These are phyloP conservation scores for Axinella damicornis DNA, from an alignment of 37 sponge, comb jelly and placozoan species.

Conservation along the genomic window DNA sequence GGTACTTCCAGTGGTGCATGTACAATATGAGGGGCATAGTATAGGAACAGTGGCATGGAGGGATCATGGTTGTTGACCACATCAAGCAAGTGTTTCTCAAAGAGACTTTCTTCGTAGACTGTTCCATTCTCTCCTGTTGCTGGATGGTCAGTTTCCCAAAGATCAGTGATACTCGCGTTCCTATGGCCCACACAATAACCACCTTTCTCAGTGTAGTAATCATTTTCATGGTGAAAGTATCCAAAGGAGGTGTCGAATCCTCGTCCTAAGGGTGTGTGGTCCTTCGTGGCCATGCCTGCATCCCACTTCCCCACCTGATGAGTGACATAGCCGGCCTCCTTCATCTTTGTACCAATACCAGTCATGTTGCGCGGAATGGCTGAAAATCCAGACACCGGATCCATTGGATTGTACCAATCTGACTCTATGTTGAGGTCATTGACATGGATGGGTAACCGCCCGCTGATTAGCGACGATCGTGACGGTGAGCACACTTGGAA, in stretches of 20 bases:
- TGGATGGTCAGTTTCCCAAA: conserved; percentile 56
- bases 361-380: conserved; percentile 55
- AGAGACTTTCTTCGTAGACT: conserved; percentile 50
- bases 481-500: conserved; percentile 57
- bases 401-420: conserved; percentile 33
- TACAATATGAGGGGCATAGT: conserved; percentile 48
- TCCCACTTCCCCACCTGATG: conserved; percentile 71
- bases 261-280: conserved; percentile 32
- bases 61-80: conserved; percentile 54
- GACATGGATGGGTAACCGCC: conserved; percentile 62
- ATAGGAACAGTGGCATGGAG: conserved; percentile 57
- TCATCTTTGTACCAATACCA: conserved; percentile 45
- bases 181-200: not conserved
- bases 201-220: conserved; percentile 44
- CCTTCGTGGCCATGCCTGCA: conserved; percentile 42
- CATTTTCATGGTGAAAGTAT: conserved; percentile 66
- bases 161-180: conserved; percentile 4
- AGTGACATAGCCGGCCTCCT: conserved; percentile 44
- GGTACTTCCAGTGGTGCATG: conserved; percentile 60
- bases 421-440: conserved; percentile 29
- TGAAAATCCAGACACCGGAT: conserved; percentile 35
- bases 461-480: conserved; percentile 50
- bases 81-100: conserved; percentile 4
- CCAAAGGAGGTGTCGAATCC: conserved; percentile 53
- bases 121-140: conserved; percentile 56